Base-by-base conservation (phyloP, 1,140 invertebrate species). In the Stegodyphus dumicola region DNA sequence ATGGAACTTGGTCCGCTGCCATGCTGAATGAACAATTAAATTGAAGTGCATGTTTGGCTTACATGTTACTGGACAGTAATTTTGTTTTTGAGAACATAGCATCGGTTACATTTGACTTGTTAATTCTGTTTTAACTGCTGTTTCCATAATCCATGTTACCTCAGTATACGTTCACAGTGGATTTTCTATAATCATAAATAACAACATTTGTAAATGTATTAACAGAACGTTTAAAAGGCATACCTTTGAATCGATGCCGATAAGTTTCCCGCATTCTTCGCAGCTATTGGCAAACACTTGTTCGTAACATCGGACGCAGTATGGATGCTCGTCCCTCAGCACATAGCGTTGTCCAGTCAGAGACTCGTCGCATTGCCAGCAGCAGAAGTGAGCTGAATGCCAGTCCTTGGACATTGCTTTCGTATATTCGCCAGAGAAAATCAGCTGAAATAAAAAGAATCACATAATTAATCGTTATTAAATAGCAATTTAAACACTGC, bases 371-470 rank as follows among this genome's bases (percentile, higher is more conserved):
- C 98, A 99, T 91, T 98, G 96, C 96, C 96, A 98, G 92, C 96
- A 98, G 92, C 96, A 97, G 93, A 99, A 99, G 91, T 99, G 98
- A 88, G 96, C 96, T 89, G 95, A 95, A 92, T 99, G 98, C 97
- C 97, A 99, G 92, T 99, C 98, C 94, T 99, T 98, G 92, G 97
- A 97, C 97, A 99, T 99, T 90, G 98, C 96, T 93, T 99, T 99
- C 90, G 98, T 99, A 93, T 99, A 99, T 92, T 99, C 98, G 88
- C 96, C 97, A 92, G 97, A 98, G 94, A 99, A 99, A 95, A 99
- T 99, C 92, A 99, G 94, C 98, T 99, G 94, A 15, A 87, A 87
- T 15, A 53, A 71, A 18, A 56, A 81, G 69, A 33, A 33, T 33
- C 33, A 33, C 33, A 33, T 33, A 33, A 33, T 33, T 69, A 48